Evolutionary conservation across 2,888 invertebrate genomes (phyloP).

Genomic region (Fabriciana adippe): DNA sequence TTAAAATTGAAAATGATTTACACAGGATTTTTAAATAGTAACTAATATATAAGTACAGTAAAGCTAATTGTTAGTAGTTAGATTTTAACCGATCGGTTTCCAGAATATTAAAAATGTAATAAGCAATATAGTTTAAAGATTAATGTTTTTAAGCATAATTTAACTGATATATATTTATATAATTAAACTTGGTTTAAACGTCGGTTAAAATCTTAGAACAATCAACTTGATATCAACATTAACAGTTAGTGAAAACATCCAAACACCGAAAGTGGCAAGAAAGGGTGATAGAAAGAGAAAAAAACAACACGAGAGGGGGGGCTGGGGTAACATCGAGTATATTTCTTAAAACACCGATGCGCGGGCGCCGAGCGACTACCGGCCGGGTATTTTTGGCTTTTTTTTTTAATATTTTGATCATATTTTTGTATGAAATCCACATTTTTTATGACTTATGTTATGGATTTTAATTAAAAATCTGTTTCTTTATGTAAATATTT

Average conservation of each 20-base stretch:
- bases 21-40: slow-evolving; percentile 26
- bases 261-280: slow-evolving; percentile 79
- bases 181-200: neutral
- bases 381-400: slow-evolving; percentile 77
- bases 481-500: no score
- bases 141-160: neutral
- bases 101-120: neutral
- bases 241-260: slow-evolving; percentile 83
- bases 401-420: slow-evolving; percentile 40
- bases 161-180: neutral
- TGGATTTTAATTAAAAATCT: no score
- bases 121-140: neutral
- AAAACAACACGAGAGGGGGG: slow-evolving; percentile 71
- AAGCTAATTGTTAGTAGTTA: slow-evolving; percentile 11
- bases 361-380: slow-evolving; percentile 68
- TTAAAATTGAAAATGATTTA: slow-evolving; percentile 13
- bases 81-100: slow-evolving; percentile 3
- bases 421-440: slow-evolving; percentile 18
- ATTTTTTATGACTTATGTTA: neutral
- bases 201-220: slow-evolving; percentile 21
- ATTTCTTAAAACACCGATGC: slow-evolving; percentile 77
- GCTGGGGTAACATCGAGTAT: slow-evolving; percentile 73
- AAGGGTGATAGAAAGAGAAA: slow-evolving; percentile 75
- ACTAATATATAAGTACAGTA: slow-evolving; percentile 35
- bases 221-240: slow-evolving; percentile 70